Evolutionary conservation across 2,888 invertebrate species (phyloP).

Genomic region (Biston betularia): DNA sequence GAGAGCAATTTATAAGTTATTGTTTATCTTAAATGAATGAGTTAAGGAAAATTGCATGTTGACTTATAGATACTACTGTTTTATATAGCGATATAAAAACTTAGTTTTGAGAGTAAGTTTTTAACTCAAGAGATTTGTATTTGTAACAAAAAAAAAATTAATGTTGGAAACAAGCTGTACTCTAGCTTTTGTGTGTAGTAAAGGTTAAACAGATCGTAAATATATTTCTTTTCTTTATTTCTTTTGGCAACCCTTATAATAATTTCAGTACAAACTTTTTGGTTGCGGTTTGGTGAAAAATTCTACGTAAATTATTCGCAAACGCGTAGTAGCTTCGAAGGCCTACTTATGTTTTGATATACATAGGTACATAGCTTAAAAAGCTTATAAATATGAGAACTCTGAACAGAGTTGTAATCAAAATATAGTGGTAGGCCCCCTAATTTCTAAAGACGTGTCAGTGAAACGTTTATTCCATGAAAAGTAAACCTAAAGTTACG

Average conservation of each 20-base stretch:
- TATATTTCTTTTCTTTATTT: conserved; percentile 11
- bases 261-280: background rate
- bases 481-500: conserved; percentile 8
- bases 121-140: too few relatives aligned
- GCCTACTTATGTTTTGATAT: background rate
- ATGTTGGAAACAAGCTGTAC: background rate
- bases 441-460: background rate
- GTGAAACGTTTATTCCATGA: conserved; percentile 1
- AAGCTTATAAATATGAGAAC: too few relatives aligned
- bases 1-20: too few relatives aligned
- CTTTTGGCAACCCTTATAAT: background rate
- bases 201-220: conserved; percentile 27
- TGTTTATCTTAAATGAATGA: too few relatives aligned
- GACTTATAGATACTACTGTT: background rate
- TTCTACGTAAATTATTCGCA: background rate
- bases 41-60: too few relatives aligned
- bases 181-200: conserved; percentile 8
- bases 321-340: too few relatives aligned
- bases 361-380: background rate
- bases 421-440: background rate
- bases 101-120: background rate
- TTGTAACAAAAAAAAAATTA: too few relatives aligned
- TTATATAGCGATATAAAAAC: background rate
- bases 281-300: background rate
- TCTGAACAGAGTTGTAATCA: too few relatives aligned